Base-by-base conservation (phyloP, 2,113 vertebrate species). In the Pteruthius melanotis region DNA sequence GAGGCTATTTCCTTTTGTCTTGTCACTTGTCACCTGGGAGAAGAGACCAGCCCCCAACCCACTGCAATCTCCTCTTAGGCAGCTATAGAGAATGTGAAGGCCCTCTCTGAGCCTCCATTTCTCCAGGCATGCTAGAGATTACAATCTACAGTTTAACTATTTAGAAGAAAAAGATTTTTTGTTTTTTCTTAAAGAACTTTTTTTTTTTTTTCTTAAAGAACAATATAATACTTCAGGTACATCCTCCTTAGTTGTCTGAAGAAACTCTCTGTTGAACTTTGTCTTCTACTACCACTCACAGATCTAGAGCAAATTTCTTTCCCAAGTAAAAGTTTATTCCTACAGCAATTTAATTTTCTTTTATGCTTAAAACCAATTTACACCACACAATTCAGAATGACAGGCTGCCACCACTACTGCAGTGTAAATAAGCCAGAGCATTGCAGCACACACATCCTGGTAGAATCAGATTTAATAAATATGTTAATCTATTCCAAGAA, bases 381-480 rank as follows among this genome's bases (percentile, higher is more conserved):
- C 57, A 94, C 59, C 59, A 60, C 39, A 92, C 40, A 85, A 45
- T 40, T 88, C 57, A 72, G 86, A 93, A 89, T 69, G 76, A 35
- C 82, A 18, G 39, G 49, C 44, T 83, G 53, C 37, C 37, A 83
- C 23, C 54, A 76, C 26, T 23, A 54, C n/a, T 18, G 23, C 35
- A 90, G 56, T 37, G 44, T 63, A 87, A 83, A 86, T 60, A 93
- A 89, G 27, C 30, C 64, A 57, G 40, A 80, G 84, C 26, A 39
- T 2, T 54, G 50, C 47, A 83, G 42, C 11, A 7, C 3, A 2
- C 27, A 35, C 28, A 60, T 33, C 49, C 60, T 90, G 74, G 44
- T 27, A 90, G 80, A 91, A 83, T n/a, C 22, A 68, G 59, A 86
- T 92, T 93, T 95, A 96, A 97, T 95, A 97, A 97, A 95, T 89